Conservation (phyloP, 2,888 invertebrate species). For the Tigriopus californicus region DNA sequence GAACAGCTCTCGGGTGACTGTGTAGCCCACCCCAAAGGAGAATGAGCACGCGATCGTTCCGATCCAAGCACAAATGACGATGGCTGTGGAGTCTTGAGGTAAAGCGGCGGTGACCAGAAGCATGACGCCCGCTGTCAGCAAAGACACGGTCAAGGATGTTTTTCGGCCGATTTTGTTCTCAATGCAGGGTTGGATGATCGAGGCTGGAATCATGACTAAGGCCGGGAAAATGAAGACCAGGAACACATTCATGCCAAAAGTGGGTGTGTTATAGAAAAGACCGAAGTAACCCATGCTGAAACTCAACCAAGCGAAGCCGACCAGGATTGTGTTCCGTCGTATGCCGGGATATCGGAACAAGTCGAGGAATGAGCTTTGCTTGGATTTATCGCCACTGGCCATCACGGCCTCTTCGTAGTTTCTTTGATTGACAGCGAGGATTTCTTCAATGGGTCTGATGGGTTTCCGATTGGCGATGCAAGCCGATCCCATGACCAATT, state of each 20-base stretch:
- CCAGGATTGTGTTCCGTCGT: not conserved
- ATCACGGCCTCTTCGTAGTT: not conserved
- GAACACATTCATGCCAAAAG: slow-evolving; percentile 3
- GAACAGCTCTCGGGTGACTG: slow-evolving; percentile 4
- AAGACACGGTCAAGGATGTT: not conserved
- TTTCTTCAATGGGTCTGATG: not conserved
- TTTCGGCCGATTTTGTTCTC: slow-evolving; percentile 9
- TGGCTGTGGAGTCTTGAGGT: not conserved
- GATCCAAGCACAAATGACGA: not conserved
- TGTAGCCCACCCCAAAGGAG: not conserved
- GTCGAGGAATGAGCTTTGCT: not conserved
- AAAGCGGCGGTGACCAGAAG: not conserved
- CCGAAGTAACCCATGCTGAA: slow-evolving; percentile 4
- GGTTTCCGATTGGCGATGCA: not conserved
- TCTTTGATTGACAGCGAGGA: no score
- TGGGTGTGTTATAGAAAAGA: slow-evolving; percentile 3
- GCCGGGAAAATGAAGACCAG: slow-evolving; percentile 6
- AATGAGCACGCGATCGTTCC: not conserved
- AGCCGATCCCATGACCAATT: not conserved
- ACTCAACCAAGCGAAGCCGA: not conserved
- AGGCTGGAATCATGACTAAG: not conserved
- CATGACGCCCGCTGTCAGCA: not conserved
- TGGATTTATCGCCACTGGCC: not conserved
- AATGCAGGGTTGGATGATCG: not conserved
- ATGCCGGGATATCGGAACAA: not conserved